Evolutionary conservation across 2,113 vertebrate species (phyloP).

Genomic region (Erythrocercus mccallii): DNA sequence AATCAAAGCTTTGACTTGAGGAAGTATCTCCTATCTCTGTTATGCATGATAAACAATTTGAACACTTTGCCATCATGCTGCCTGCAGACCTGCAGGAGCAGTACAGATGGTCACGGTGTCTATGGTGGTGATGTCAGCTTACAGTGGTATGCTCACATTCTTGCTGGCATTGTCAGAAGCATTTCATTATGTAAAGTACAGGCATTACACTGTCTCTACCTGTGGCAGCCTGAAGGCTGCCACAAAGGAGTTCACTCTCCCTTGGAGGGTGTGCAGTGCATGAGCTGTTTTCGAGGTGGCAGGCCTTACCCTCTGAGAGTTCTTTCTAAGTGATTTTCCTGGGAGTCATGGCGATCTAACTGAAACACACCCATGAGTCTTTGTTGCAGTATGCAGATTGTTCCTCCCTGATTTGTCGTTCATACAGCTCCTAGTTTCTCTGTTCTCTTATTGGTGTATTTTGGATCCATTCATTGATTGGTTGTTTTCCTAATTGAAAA

Average conservation of each 20-base stretch:
- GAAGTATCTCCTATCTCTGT: neutral
- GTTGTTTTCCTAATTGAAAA: too few relatives aligned
- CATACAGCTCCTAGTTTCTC: too few relatives aligned
- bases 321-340: neutral
- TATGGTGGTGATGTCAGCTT: neutral
- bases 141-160: rapidly evolving
- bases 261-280: too few relatives aligned
- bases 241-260: neutral
- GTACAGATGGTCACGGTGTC: neutral
- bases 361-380: neutral
- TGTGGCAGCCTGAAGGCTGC: neutral
- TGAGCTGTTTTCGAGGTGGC: neutral
- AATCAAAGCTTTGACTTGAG: neutral
- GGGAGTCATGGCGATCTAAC: neutral
- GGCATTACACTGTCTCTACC: neutral
- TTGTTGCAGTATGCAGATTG: neutral
- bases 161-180: neutral
- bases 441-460: too few relatives aligned
- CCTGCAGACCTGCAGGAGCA: neutral
- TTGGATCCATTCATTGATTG: too few relatives aligned
- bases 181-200: neutral
- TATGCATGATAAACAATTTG: neutral
- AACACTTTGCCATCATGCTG: neutral
- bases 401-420: too few relatives aligned
- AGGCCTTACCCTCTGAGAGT: neutral